Conservation (phyloP, 2,797 vertebrate genomes). For the Falco columbarius region DNA sequence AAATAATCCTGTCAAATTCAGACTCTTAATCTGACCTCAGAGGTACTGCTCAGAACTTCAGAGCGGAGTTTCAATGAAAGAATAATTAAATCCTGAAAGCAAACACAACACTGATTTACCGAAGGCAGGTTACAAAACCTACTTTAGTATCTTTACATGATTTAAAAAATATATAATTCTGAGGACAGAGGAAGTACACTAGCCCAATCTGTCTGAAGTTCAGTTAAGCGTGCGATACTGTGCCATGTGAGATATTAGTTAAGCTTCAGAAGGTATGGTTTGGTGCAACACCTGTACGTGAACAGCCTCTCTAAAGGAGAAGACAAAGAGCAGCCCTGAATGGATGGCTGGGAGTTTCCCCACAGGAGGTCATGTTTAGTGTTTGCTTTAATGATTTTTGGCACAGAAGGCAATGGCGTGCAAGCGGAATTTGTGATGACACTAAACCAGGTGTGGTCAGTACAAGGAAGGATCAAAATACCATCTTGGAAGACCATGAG, state of each 20-base stretch:
- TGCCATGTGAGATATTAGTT: not conserved
- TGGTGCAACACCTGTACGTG: constrained; percentile 45
- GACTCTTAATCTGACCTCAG: not conserved
- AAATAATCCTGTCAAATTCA: constrained; percentile 39
- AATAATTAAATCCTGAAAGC: constrained; percentile 50
- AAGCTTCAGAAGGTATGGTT: not conserved
- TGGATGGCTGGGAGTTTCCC: constrained; percentile 48
- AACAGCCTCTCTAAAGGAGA: not conserved
- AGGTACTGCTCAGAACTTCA: constrained; percentile 35
- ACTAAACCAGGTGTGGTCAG: constrained; percentile 59
- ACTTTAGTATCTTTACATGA: constrained; percentile 18
- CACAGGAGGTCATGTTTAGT: not conserved
- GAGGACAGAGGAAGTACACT: not conserved
- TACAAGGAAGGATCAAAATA: constrained; percentile 48
- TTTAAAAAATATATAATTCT: not conserved
- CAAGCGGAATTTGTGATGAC: constrained; percentile 44
- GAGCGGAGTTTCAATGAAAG: constrained; percentile 38
- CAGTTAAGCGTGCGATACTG: not conserved
- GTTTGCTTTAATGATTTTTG: constrained; percentile 59
- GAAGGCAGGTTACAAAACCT: constrained; percentile 25
- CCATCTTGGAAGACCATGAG: constrained; percentile 11
- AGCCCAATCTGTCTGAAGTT: not conserved
- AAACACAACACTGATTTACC: constrained; percentile 29
- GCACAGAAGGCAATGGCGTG: constrained; percentile 37
- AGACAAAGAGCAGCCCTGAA: constrained; percentile 33